Evolutionary conservation across 1,140 invertebrate species (phyloP).

Genomic region (Branchinecta lindahli): DNA sequence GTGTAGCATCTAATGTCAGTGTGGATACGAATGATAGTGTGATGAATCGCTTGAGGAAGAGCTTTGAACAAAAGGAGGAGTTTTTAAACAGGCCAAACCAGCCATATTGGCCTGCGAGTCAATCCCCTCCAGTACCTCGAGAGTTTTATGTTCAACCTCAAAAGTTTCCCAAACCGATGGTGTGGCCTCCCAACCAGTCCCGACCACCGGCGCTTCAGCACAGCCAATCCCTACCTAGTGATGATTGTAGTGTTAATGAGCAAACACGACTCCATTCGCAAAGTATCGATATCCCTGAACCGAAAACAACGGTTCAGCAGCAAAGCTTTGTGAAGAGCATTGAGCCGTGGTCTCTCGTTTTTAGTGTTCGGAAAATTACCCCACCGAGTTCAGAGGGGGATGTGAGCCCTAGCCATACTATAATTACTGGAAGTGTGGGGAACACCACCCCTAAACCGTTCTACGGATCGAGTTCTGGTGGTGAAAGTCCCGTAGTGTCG

Average conservation of each 20-base stretch:
- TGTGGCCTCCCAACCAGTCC: slow-evolving; percentile 44
- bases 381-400: slow-evolving; percentile 24
- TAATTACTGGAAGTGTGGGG: slow-evolving; percentile 25
- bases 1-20: background rate
- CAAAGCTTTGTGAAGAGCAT: slow-evolving; percentile 12
- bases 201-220: slow-evolving; percentile 16
- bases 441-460: slow-evolving; percentile 22
- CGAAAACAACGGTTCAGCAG: slow-evolving; percentile 19
- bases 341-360: slow-evolving; percentile 19
- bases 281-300: slow-evolving; percentile 21
- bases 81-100: slow-evolving; percentile 57
- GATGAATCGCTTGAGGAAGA: slow-evolving; percentile 48
- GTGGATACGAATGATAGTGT: slow-evolving; percentile 18
- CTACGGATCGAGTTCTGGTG: slow-evolving; percentile 15
- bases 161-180: slow-evolving; percentile 47
- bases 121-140: slow-evolving; percentile 34
- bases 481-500: background rate
- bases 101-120: slow-evolving; percentile 39
- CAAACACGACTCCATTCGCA: background rate
- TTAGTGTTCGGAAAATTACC: slow-evolving; percentile 12
- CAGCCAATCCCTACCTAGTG: slow-evolving; percentile 12
- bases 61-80: slow-evolving; percentile 70
- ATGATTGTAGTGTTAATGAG: background rate
- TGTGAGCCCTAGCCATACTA: slow-evolving; percentile 23
- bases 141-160: slow-evolving; percentile 61